Evolutionary conservation across 2,113 vertebrate species (phyloP).

Genomic region (Cygnus buccinator): DNA sequence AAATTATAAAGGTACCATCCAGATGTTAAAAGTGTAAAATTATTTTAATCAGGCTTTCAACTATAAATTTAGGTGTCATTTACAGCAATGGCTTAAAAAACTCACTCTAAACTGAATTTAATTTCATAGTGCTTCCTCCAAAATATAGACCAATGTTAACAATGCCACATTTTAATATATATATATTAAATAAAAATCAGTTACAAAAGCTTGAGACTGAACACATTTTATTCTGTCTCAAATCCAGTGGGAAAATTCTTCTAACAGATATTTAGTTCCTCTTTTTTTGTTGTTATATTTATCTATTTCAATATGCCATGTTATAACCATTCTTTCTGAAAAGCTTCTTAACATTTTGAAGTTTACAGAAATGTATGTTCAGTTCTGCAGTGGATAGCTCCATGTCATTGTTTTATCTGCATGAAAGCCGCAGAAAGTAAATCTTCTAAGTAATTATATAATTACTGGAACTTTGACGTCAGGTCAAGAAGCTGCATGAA

Average conservation of each 20-base stretch:
- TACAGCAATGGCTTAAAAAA: background rate
- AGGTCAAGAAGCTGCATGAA: conserved; percentile 5
- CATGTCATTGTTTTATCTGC: background rate
- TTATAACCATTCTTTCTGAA: background rate
- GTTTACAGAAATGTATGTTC: background rate
- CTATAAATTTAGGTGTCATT: background rate
- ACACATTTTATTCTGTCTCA: conserved; percentile 16
- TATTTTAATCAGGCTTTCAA: background rate
- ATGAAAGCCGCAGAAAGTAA: conserved; percentile 9
- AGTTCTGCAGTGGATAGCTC: background rate
- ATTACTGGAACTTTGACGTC: background rate
- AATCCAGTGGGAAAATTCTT: conserved; percentile 33
- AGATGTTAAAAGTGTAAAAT: background rate
- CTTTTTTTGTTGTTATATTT: conserved; percentile 2
- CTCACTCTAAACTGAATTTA: background rate
- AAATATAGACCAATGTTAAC: background rate
- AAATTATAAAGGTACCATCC: background rate
- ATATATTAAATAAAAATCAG: background rate
- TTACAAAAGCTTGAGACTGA: background rate
- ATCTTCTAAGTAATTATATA: background rate
- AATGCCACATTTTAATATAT: background rate
- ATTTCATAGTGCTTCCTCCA: background rate
- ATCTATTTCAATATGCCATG: background rate
- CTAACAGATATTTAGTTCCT: background rate
- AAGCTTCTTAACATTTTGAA: background rate